Evolutionary conservation across 2,797 vertebrate species (phyloP).

Genomic region (Sebastes trivittatus): DNA sequence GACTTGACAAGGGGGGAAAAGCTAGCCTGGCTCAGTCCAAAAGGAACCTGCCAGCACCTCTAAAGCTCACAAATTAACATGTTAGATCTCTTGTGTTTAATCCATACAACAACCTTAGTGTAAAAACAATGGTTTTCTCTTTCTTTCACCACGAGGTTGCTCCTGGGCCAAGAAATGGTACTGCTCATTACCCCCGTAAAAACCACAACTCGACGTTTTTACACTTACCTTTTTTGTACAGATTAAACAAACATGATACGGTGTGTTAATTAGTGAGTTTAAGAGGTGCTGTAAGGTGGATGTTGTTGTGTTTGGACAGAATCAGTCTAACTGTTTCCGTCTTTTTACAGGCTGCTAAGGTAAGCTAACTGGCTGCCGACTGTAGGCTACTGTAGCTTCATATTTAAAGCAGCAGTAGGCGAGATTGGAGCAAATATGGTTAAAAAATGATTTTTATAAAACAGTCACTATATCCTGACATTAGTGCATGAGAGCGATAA

Average conservation of each 20-base stretch:
- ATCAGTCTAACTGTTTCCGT: background rate
- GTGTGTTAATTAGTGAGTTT: background rate
- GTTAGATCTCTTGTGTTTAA: background rate
- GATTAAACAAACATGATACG: background rate
- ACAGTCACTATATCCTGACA: no score
- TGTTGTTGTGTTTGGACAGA: background rate
- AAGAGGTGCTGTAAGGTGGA: background rate
- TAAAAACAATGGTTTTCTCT: background rate
- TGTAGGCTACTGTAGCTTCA: background rate
- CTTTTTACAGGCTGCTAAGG: slow-evolving; percentile 1
- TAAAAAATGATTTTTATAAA: no score
- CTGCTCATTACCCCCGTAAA: background rate
- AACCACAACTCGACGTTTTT: background rate
- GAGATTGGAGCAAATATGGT: no score
- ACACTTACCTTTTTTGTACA: background rate
- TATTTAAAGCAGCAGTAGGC: background rate
- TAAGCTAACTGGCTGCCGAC: background rate
- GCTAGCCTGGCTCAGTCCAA: background rate
- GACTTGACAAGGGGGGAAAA: background rate
- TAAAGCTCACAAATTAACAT: no score
- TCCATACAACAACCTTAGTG: background rate
- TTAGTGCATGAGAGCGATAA: no score
- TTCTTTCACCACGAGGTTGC: background rate
- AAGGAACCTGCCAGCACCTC: background rate
- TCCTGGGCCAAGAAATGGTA: background rate